Evolutionary conservation across 2,113 vertebrate species (phyloP).

Genomic region (Campylomormyrus tamandua): DNA sequence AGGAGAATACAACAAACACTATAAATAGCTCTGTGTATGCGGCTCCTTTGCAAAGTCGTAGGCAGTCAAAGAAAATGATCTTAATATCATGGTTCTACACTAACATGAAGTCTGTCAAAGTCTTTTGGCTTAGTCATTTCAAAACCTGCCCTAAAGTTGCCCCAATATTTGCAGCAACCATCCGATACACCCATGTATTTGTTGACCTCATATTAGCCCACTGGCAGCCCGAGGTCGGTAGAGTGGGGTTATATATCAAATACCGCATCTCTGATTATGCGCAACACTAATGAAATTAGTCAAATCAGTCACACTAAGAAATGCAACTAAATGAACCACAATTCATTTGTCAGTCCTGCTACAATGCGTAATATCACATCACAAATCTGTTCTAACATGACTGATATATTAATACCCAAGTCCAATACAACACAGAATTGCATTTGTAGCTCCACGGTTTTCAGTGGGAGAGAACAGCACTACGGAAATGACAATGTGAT

Average conservation of each 20-base stretch:
- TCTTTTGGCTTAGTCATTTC: neutral
- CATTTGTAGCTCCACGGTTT: neutral
- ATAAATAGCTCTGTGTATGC: neutral
- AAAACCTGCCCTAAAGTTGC: neutral
- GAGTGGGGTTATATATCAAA: neutral
- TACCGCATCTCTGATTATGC: neutral
- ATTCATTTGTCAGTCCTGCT: neutral
- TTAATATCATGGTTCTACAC: no score
- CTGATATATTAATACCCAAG: neutral
- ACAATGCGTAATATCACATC: no score
- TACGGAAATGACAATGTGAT: neutral
- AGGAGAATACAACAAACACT: neutral
- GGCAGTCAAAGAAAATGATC: neutral
- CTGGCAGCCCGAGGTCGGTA: neutral
- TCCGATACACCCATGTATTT: neutral
- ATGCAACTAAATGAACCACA: neutral
- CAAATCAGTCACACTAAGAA: neutral
- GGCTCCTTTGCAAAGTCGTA: neutral
- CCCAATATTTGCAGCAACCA: neutral
- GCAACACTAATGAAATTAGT: neutral
- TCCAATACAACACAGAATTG: neutral
- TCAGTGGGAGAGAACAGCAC: neutral
- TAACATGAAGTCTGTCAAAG: neutral
- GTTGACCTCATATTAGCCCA: neutral
- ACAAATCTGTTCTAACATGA: neutral